Evolutionary conservation across 2,797 vertebrate species (phyloP).

Genomic region (Nyctalus aviator): DNA sequence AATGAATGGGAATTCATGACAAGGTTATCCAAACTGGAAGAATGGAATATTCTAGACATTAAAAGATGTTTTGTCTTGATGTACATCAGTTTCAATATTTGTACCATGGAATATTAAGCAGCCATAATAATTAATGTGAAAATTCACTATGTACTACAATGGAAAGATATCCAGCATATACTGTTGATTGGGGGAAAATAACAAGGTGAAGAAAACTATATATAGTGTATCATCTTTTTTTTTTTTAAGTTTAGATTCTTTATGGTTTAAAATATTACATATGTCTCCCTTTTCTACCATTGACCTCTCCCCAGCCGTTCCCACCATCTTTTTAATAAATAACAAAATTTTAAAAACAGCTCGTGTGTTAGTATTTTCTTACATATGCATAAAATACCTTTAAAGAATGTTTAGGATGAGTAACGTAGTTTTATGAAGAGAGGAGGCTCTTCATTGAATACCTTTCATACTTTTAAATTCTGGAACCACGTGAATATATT

Average conservation of each 20-base stretch:
- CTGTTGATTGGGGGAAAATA: conserved; percentile 8
- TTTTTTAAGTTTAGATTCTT: no score
- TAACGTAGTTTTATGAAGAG: background rate
- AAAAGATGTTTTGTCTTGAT: conserved; percentile 11
- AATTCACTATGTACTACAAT: background rate
- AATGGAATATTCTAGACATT: background rate
- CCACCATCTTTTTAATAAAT: no score
- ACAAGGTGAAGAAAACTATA: background rate
- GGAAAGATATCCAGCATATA: background rate
- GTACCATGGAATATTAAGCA: conserved; percentile 16
- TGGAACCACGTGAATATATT: background rate
- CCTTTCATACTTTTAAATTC: conserved; percentile 7
- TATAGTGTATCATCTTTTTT: background rate
- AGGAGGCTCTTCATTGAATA: background rate
- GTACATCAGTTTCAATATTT: conserved; percentile 41
- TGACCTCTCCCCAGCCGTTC: no score
- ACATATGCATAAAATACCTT: background rate
- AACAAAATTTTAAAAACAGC: background rate
- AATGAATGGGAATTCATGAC: background rate
- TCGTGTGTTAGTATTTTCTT: background rate
- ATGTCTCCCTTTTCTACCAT: no score
- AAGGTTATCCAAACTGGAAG: background rate
- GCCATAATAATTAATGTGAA: conserved; percentile 21
- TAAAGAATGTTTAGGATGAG: background rate
- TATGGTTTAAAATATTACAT: no score